phyloP scores from a whole-genome alignment of 2,113 vertebrate species.

The Ptilonorhynchus violaceus region DNA sequence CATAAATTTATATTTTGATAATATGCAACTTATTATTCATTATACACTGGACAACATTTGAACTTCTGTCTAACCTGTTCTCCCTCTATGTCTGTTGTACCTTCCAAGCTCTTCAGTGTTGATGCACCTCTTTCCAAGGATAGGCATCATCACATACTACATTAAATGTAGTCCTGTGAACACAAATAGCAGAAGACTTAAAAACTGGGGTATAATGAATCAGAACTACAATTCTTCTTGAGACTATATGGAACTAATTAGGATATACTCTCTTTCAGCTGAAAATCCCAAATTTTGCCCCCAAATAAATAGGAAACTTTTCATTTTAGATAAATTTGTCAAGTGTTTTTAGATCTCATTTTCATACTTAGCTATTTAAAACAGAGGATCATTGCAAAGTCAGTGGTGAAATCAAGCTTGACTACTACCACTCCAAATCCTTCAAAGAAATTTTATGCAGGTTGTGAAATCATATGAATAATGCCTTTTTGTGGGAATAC shows the following conservation, averaged over 20 bases:
- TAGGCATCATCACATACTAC: rapidly evolving
- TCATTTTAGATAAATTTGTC: background rate
- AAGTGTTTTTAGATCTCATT: background rate
- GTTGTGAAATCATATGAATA: background rate
- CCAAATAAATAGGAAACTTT: background rate
- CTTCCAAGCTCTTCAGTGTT: background rate
- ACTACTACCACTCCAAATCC: background rate
- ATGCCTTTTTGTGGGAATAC: background rate
- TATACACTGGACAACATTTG: background rate
- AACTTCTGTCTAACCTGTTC: background rate
- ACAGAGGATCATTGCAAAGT: background rate
- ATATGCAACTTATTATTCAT: background rate
- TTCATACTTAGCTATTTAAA: background rate
- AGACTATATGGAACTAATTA: too few relatives aligned
- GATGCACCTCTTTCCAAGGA: background rate
- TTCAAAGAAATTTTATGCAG: background rate
- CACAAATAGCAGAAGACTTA: rapidly evolving
- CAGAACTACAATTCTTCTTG: background rate
- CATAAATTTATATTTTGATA: background rate
- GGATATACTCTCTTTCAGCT: background rate
- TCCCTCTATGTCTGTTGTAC: background rate
- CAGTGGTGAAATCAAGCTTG: background rate
- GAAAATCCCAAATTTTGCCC: background rate
- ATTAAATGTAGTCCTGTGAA: background rate
- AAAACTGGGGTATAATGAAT: background rate